Evolutionary conservation across 2,113 vertebrate genomes (phyloP).

Genomic region (Leiothrix lutea): DNA sequence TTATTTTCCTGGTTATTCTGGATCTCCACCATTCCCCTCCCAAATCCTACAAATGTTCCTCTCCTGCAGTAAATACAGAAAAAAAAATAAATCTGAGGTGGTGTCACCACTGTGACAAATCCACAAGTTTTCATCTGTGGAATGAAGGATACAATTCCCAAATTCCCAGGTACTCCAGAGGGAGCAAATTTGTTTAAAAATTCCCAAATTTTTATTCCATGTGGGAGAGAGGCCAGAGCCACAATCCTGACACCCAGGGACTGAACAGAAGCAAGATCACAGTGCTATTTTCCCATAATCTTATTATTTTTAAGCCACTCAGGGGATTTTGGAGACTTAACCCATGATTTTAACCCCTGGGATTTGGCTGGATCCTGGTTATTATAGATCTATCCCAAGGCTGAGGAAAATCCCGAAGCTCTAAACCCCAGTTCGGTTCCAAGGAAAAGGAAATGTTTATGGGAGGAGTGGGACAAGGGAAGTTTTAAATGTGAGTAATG

Average conservation of each 20-base stretch:
- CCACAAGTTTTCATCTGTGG: too few relatives aligned
- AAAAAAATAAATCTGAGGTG: too few relatives aligned
- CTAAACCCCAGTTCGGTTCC: not conserved
- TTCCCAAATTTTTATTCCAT: not conserved
- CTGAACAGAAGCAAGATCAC: not conserved
- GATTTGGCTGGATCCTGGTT: not conserved
- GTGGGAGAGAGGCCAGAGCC: fast-evolving
- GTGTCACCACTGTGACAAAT: too few relatives aligned
- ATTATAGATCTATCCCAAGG: not conserved
- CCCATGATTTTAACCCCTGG: not conserved
- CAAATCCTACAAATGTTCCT: too few relatives aligned
- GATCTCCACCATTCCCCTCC: too few relatives aligned
- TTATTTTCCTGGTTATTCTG: too few relatives aligned
- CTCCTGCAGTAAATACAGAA: too few relatives aligned
- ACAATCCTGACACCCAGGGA: not conserved
- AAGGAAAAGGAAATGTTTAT: not conserved
- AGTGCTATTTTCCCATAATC: not conserved
- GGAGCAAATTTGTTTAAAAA: not conserved
- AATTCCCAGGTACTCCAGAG: not conserved
- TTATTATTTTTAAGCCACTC: not conserved
- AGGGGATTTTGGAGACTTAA: not conserved
- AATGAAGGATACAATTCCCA: not conserved
- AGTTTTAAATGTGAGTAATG: not conserved
- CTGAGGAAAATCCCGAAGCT: not conserved
- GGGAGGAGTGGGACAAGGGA: not conserved